Evolutionary conservation across 2,797 vertebrate species (phyloP), one percentile per base, ranked within the genome.

Genomic region (Clarias laeviceps): DNA sequence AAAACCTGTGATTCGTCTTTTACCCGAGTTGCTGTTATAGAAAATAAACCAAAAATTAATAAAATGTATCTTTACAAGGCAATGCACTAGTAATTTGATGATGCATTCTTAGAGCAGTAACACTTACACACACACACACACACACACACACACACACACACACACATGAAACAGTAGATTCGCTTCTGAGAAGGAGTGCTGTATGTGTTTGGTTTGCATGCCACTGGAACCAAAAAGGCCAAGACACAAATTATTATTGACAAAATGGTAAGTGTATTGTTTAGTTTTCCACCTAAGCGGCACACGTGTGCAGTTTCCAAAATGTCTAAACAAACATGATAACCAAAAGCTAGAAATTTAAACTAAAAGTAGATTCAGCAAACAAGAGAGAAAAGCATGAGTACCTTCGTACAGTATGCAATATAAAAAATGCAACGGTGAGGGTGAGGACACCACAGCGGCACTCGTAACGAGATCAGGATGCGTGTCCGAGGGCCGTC

Each of bases 401-500:
- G 12, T 59, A 50, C 12, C 14, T 56, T 17, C 2, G 24, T n/a
- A 82, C 29, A 37, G 1, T n/a, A 17, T 5, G 6, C 22, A 5
- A 82, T 54, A 54, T 54, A 0, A 50, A 27, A 15, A 9, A 45
- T 24, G 22, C 12, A 45, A 64, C n/a, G 22, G 17, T 70, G 32
- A 80, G 62, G 18, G 32, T 29, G 40, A 81, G 62, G 22, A 80
- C 59, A 27, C 59, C 14, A n/a, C 37, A 37, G 57, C 61, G 32
- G 22, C 37, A n/a, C 57, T 61, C 40, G 37, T 79, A 79, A 79
- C n/a, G 34, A 79, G 76, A 79, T 79, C 29, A 12, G 74, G 56
- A 61, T 24, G 29, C 14, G 56, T 78, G 32, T 78, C 76, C 34
- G 12, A 79, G 57, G 76, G 57, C 76, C 57, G 56, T 59, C 54